These are phyloP conservation scores for Megaceryle torquata DNA, from an alignment of 2,113 vertebrate species.

Conservation along the genomic window DNA sequence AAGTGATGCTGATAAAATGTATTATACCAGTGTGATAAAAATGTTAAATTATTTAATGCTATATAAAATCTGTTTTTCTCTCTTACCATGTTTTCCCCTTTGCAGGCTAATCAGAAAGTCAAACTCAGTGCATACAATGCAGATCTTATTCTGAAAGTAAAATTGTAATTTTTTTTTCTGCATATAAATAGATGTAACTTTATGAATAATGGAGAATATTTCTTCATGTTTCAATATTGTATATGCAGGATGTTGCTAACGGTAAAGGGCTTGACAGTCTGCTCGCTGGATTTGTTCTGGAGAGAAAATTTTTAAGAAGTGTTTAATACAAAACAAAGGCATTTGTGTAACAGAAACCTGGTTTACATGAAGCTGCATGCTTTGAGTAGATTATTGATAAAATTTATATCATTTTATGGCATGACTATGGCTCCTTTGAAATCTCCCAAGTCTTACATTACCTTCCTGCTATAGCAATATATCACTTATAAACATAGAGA, in stretches of 20 bases:
- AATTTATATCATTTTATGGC: neutral
- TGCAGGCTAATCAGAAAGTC: neutral
- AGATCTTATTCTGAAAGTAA: neutral
- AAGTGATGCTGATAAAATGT: neutral
- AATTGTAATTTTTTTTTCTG: neutral
- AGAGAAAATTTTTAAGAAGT: conserved; percentile 5
- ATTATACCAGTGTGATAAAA: neutral
- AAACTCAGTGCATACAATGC: neutral
- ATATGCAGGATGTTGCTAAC: conserved; percentile 35
- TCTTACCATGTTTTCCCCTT: neutral
- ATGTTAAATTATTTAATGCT: neutral
- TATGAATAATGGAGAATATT: neutral
- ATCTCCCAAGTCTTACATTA: neutral
- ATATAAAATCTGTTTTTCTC: neutral
- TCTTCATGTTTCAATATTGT: conserved; percentile 2
- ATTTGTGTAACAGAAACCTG: neutral
- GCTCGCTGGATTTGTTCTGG: conserved; percentile 13
- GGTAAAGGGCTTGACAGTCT: conserved; percentile 53
- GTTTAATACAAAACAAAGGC: conserved; percentile 12
- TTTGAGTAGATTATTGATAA: conserved; percentile 9
- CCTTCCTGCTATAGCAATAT: neutral
- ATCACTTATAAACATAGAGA: neutral
- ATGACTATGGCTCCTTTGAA: neutral
- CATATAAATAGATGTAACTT: neutral
- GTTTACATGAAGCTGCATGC: neutral